Conservation (phyloP, 2,113 vertebrate genomes). For the Epinephelus fuscoguttatus region DNA sequence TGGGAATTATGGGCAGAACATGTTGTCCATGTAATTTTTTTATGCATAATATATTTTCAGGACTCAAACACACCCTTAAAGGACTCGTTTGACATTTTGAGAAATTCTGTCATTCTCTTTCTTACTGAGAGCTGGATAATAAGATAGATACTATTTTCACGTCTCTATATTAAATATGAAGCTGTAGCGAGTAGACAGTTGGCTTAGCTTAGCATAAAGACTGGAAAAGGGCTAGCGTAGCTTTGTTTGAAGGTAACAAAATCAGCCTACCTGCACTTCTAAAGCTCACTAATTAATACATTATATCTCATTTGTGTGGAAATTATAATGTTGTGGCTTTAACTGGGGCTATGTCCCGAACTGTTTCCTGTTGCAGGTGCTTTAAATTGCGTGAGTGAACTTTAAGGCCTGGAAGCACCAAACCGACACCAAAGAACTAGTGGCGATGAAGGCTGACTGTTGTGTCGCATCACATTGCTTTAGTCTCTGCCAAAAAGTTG, state of each 20-base stretch:
- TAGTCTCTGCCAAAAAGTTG: too few relatives aligned
- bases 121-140: too few relatives aligned
- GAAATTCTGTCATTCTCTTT: not conserved
- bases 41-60: not conserved
- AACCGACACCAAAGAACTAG: too few relatives aligned
- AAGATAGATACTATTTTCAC: not conserved
- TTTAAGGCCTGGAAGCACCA: too few relatives aligned
- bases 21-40: not conserved
- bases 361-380: not conserved
- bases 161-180: not conserved
- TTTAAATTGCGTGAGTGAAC: not conserved
- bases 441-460: too few relatives aligned
- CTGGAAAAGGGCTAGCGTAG: not conserved
- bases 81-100: not conserved
- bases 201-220: slow-evolving; percentile 9
- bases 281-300: too few relatives aligned
- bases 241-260: not conserved
- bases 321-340: too few relatives aligned
- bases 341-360: too few relatives aligned
- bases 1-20: not conserved
- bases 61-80: not conserved
- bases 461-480: too few relatives aligned
- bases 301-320: too few relatives aligned
- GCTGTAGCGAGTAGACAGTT: not conserved
- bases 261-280: too few relatives aligned